Evolutionary conservation across 2,113 vertebrate genomes (phyloP).

Genomic region (Corydoras maculifer): DNA sequence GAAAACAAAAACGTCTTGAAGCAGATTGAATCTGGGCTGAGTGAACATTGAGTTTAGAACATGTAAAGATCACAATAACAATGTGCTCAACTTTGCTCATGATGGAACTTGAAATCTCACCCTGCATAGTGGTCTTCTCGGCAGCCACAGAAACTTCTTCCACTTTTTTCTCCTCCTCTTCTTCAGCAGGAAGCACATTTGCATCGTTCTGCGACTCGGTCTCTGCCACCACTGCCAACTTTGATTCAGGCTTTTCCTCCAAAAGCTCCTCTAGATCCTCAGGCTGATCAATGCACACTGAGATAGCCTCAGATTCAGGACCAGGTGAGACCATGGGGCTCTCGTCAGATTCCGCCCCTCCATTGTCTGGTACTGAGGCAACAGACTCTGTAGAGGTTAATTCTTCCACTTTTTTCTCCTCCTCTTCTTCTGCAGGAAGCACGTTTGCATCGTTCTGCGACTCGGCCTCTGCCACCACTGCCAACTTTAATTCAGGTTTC

Average conservation of each 20-base stretch:
- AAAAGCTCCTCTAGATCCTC: conserved; percentile 55
- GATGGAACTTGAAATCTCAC: conserved; percentile 41
- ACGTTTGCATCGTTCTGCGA: conserved; percentile 48
- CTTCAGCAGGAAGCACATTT: conserved; percentile 30
- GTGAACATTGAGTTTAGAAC: no score
- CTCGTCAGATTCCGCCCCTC: conserved; percentile 4
- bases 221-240: conserved; percentile 72
- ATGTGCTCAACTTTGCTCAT: background rate
- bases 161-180: conserved; percentile 39
- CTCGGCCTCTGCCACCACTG: conserved; percentile 68
- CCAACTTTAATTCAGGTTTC: conserved; percentile 63
- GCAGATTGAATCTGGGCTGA: no score
- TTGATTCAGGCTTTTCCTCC: conserved; percentile 58
- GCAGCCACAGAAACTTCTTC: conserved; percentile 51
- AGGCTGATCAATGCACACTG: conserved; percentile 72
- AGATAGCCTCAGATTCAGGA: conserved; percentile 42
- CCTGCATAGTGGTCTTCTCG: conserved; percentile 73
- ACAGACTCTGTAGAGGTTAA: background rate
- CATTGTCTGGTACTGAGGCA: background rate
- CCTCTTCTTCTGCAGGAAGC: conserved; percentile 8
- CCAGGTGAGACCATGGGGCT: conserved; percentile 17
- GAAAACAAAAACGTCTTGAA: no score
- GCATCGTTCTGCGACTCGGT: conserved; percentile 56
- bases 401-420: conserved; percentile 50
- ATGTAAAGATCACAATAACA: background rate